Evolutionary conservation across 2,113 vertebrate species (phyloP).

Genomic region (Bujurquina vittata): DNA sequence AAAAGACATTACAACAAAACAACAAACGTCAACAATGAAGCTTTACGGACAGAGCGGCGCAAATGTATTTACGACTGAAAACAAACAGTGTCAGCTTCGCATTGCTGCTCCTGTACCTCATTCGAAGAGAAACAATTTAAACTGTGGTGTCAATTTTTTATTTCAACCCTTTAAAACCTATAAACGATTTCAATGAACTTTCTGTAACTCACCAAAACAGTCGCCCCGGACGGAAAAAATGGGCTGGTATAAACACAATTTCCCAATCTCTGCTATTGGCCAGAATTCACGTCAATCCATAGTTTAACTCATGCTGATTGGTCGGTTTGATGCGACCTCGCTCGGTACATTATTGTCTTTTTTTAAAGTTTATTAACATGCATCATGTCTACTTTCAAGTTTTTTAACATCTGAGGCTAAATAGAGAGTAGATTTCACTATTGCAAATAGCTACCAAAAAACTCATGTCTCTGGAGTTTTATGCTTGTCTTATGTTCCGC

Average conservation of each 20-base stretch:
- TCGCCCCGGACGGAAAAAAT: conserved; percentile 59
- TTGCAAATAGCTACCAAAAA: neutral
- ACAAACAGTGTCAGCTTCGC: conserved; percentile 47
- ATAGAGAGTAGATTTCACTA: neutral
- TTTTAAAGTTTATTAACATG: neutral
- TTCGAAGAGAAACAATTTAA: neutral
- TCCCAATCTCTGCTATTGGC: conserved; percentile 43
- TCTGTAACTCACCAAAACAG: conserved; percentile 75
- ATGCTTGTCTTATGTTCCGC: neutral
- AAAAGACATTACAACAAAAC: conserved; percentile 61
- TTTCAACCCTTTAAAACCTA: conserved; percentile 22
- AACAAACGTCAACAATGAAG: conserved; percentile 71
- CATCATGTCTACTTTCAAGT: neutral
- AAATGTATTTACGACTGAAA: conserved; percentile 14
- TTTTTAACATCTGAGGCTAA: neutral
- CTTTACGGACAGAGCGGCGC: conserved; percentile 30
- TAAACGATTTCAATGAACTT: conserved; percentile 72
- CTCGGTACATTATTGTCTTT: neutral
- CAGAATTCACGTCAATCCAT: neutral
- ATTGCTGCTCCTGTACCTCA: neutral
- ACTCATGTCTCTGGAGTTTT: neutral
- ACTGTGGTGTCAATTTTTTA: neutral
- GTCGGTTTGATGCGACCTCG: neutral
- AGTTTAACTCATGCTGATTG: conserved; percentile 35
- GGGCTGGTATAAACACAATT: conserved; percentile 62